phyloP scores from a whole-genome alignment of 2,113 vertebrate genomes.

The Leptobrachium leishanense region DNA sequence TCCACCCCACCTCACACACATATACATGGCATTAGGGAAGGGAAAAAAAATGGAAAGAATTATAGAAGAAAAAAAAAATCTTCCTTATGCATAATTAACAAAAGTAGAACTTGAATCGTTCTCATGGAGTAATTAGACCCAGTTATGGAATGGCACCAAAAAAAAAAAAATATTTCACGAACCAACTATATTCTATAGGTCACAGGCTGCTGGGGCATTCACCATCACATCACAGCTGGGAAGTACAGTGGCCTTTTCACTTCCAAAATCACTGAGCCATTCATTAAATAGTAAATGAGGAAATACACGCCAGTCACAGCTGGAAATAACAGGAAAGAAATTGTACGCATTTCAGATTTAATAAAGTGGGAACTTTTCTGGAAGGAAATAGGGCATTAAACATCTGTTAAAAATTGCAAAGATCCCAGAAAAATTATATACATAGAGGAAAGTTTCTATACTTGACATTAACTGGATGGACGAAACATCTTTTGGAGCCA shows the following conservation, averaged over 20 bases:
- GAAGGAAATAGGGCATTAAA: not conserved
- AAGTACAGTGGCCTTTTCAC: conserved; percentile 25
- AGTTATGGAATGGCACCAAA: not conserved
- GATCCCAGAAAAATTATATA: too few relatives aligned
- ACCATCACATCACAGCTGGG: not conserved
- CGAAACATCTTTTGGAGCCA: too few relatives aligned
- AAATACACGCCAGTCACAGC: conserved; percentile 8
- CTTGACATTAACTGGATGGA: too few relatives aligned
- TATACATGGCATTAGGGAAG: too few relatives aligned
- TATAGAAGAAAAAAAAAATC: too few relatives aligned
- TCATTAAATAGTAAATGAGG: conserved; percentile 14
- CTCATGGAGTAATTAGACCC: too few relatives aligned
- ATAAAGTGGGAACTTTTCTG: not conserved
- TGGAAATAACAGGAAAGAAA: not conserved
- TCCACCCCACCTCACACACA: too few relatives aligned
- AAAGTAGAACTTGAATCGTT: too few relatives aligned
- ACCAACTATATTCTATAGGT: conserved; percentile 8
- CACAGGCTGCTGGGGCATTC: not conserved
- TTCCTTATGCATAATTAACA: too few relatives aligned
- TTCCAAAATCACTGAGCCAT: conserved; percentile 26
- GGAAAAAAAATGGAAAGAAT: too few relatives aligned
- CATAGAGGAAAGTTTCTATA: too few relatives aligned
- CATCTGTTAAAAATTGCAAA: not conserved
- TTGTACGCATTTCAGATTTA: not conserved
- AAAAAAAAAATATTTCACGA: not conserved